These are phyloP conservation scores for Subanguina moxae DNA, from an alignment of 1,140 invertebrate genomes.

Conservation along the genomic window DNA sequence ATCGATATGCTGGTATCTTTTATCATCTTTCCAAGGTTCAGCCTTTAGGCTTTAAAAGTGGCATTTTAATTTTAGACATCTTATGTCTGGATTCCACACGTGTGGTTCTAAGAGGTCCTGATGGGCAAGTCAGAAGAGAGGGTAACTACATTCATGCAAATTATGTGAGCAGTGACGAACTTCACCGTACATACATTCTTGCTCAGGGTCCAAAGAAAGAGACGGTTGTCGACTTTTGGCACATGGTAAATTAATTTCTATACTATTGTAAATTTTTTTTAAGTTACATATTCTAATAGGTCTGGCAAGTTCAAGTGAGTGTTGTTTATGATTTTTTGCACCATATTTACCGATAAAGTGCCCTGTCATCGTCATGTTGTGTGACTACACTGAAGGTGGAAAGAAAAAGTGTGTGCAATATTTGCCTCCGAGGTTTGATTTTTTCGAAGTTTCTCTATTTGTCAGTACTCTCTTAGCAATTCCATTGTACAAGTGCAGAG, in stretches of 20 bases:
- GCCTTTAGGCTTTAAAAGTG: too few relatives aligned
- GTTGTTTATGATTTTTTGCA: too few relatives aligned
- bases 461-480: background rate
- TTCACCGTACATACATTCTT: slow-evolving; percentile 25
- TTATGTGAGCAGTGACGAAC: slow-evolving; percentile 12
- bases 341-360: too few relatives aligned
- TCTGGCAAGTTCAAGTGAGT: slow-evolving; percentile 62
- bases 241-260: slow-evolving; percentile 47
- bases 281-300: background rate
- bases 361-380: slow-evolving; percentile 62
- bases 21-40: background rate
- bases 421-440: slow-evolving; percentile 6
- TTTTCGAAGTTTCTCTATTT: background rate
- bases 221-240: slow-evolving; percentile 62
- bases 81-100: slow-evolving; percentile 26
- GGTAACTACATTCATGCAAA: slow-evolving; percentile 26
- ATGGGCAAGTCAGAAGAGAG: background rate
- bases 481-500: background rate
- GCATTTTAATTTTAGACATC: slow-evolving; percentile 2
- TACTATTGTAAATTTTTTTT: background rate
- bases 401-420: slow-evolving; percentile 47
- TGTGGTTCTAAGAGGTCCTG: slow-evolving; percentile 15
- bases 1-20: background rate
- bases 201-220: slow-evolving; percentile 60
- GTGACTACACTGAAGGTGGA: slow-evolving; percentile 58